A percentile compares a stretch with the other conserved stretches of the same genome.
Conservation (phyloP, 2,888 invertebrate genomes). For the Drosophila kambysellisi region DNA sequence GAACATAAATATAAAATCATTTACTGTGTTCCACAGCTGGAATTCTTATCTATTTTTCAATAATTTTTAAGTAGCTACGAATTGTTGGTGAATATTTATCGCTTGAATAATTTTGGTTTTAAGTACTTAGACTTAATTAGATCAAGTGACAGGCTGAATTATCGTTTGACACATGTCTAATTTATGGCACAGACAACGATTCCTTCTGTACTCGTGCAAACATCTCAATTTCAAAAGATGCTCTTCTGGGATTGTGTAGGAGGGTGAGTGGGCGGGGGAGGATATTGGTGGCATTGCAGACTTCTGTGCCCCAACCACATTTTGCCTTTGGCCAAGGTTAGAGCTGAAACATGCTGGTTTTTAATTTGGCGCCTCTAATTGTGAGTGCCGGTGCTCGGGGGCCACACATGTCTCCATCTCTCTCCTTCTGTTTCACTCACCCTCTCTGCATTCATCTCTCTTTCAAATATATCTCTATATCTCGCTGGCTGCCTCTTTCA, state of each 20-base stretch:
- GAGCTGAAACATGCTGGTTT: constrained; percentile 50
- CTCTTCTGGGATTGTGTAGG: constrained; percentile 4
- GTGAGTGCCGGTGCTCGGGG: constrained; percentile 53
- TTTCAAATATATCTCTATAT: constrained; percentile 9
- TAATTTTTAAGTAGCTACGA: neutral
- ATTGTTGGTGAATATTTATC: neutral
- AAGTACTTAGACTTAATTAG: constrained; percentile 25
- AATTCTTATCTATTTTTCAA: neutral
- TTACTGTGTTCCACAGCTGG: neutral
- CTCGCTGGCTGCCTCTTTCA: neutral
- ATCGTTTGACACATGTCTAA: constrained; percentile 53
- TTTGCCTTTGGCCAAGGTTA: constrained; percentile 56
- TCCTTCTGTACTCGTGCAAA: constrained; percentile 10
- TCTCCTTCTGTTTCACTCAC: neutral
- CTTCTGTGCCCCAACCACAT: constrained; percentile 5
- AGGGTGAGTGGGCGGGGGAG: neutral
- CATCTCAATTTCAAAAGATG: constrained; percentile 36
- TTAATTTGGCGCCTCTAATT: constrained; percentile 66
- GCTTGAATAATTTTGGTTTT: neutral
- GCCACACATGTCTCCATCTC: constrained; percentile 11
- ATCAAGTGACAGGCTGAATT: constrained; percentile 42
- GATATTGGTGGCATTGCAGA: neutral
- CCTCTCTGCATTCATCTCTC: neutral
- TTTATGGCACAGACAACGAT: constrained; percentile 26
- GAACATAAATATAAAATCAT: neutral